phyloP scores from a whole-genome alignment of 2,113 vertebrate genomes.

The Laticauda colubrina region DNA sequence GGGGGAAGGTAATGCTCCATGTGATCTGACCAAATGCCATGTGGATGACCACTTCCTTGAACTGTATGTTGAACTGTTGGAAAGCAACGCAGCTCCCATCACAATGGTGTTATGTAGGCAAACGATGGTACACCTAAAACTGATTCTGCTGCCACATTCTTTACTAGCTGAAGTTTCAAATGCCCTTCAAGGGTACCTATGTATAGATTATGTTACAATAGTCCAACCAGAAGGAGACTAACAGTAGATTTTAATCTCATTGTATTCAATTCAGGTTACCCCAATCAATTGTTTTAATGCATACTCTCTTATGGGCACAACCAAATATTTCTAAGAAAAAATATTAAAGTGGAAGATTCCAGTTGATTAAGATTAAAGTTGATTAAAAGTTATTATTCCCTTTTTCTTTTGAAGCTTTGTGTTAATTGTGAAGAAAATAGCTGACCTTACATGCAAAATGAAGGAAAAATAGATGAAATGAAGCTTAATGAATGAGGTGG shows the following conservation, averaged over 20 bases:
- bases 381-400: accelerated
- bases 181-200: not conserved
- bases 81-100: not conserved
- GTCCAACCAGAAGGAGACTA: not conserved
- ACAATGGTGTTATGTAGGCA: not conserved
- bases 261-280: not conserved
- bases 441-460: constrained; percentile 51
- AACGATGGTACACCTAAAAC: not conserved
- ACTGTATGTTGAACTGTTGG: not conserved
- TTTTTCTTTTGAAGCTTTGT: constrained; percentile 74
- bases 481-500: constrained; percentile 74
- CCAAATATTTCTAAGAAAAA: not conserved
- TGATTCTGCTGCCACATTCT: not conserved
- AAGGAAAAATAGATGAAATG: constrained; percentile 76
- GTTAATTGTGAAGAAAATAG: constrained; percentile 80
- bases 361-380: not conserved
- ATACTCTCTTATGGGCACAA: not conserved
- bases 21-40: not conserved
- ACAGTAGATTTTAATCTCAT: not conserved
- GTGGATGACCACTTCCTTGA: not conserved
- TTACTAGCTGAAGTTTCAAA: not conserved
- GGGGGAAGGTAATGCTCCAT: not conserved
- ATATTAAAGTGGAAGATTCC: not conserved
- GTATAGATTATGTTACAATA: not conserved
- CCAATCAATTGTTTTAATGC: not conserved